Evolutionary conservation across 2,797 vertebrate genomes (phyloP).

Genomic region (Emydoidea blandingii): DNA sequence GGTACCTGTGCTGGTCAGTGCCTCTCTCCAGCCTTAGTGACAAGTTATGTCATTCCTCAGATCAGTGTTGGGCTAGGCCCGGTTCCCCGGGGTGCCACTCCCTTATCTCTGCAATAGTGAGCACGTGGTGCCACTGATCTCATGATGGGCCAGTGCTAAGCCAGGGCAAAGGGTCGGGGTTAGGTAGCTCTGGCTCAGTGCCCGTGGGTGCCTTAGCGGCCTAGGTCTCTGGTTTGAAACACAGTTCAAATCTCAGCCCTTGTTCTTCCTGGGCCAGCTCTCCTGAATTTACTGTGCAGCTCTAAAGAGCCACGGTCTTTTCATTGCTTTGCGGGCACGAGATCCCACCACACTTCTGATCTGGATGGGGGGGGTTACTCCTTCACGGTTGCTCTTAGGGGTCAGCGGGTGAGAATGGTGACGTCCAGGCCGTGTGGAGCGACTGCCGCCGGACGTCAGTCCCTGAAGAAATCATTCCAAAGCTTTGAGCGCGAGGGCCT

Average conservation of each 20-base stretch:
- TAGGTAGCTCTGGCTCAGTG: background rate
- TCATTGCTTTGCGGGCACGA: background rate
- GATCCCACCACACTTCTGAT: background rate
- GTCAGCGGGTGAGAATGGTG: no score
- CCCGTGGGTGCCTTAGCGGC: background rate
- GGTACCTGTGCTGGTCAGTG: no score
- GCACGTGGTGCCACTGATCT: background rate
- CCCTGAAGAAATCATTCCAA: background rate
- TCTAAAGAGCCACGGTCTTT: background rate
- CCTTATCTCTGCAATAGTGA: background rate
- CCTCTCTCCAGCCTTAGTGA: no score
- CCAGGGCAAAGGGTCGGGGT: background rate
- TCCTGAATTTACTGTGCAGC: background rate
- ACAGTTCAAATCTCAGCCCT: no score
- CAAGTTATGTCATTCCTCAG: no score
- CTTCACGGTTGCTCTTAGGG: background rate
- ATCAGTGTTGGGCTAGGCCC: no score
- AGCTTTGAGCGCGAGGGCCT: background rate
- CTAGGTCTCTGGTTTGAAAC: no score
- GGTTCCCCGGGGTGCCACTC: no score
- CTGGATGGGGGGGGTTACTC: background rate
- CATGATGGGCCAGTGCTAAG: background rate
- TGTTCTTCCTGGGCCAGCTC: background rate
- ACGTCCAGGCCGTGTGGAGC: no score
- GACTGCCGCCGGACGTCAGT: no score